These are phyloP conservation scores for Diabrotica undecimpunctata DNA, from an alignment of 1,140 invertebrate genomes.

Conservation along the genomic window DNA sequence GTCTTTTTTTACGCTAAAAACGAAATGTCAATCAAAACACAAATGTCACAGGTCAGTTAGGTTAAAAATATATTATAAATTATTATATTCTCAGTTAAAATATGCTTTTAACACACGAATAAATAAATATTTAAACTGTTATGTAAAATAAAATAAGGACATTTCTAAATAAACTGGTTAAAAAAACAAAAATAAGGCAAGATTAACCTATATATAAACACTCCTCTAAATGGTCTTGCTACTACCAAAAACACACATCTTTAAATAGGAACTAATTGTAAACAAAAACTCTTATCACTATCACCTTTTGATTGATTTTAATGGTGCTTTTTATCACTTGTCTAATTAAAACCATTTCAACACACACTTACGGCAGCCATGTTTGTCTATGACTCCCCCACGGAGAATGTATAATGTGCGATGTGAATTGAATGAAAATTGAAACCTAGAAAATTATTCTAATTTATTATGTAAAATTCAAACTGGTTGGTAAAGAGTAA, in stretches of 20 bases:
- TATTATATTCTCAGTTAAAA: neutral
- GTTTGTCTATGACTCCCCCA: conserved; percentile 41
- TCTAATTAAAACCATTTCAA: conserved; percentile 39
- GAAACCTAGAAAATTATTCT: conserved; percentile 12
- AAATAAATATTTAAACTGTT: neutral
- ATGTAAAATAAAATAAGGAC: neutral
- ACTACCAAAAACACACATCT: conserved; percentile 3
- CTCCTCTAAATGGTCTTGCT: conserved; percentile 20
- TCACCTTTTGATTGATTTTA: conserved; percentile 31
- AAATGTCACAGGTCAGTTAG: conserved; percentile 2
- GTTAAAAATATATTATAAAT: conserved; percentile 1
- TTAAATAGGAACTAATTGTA: conserved; percentile 15
- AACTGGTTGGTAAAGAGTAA: too few species aligned
- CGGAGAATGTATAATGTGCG: conserved; percentile 20
- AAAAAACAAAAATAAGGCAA: conserved; percentile 19
- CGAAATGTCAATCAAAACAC: neutral
- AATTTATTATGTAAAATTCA: conserved; percentile 7
- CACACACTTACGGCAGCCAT: conserved; percentile 42
- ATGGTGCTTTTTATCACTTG: conserved; percentile 30
- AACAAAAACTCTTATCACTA: conserved; percentile 20
- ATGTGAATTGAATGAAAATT: conserved; percentile 4
- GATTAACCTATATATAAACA: conserved; percentile 44
- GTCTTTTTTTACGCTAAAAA: neutral
- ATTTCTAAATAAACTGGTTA: neutral
- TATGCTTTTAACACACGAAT: neutral